Base-by-base conservation (phyloP, 2,888 invertebrate species). In the Melitaea athalia region DNA sequence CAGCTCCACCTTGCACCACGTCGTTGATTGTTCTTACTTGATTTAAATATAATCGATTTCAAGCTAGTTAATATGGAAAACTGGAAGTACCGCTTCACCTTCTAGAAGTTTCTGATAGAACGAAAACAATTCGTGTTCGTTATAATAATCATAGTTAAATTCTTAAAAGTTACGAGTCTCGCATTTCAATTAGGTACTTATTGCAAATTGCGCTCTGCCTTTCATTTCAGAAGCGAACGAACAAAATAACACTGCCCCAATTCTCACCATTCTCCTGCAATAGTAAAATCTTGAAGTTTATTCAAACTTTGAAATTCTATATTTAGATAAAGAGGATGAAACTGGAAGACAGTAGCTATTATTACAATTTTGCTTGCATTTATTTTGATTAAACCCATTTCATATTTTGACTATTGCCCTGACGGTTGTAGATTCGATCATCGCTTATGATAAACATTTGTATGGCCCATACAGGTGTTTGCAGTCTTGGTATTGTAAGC, bases 151-250 rank as follows among this genome's bases (percentile, higher is more conserved):
- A 52, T 59, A n/a, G 65, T 65, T 31, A 17, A 49, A 61, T 45
- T 42, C 14, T 53, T 47, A 47, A 61, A 66, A 45, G 33, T 31
- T 7, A 55, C 68, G 64, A 55, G 68, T 55, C 61, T 64, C 55
- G 68, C 61, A 64, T 64, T 49, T 49, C 42, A 61, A 68, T 43
- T 68, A 47, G 49, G 10, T 55, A 64, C 59, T 63, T 63, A 68
- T 53, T 64, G 53, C 57, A 68, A 38, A 60, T 60, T 43, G 63
- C 43, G 59, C 52, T 67, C n/a, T 42, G 14, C 42, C 55, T 59
- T 43, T 59, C 57, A 49, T 50, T 49, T 42, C 50, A 33, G 33
- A 33, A 33, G 50, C 42, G 59, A 43, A 6, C 42, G 59, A 50
- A 53, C 53, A 33, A 55, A 55, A 55, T 55, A 55, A 55, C 33